A percentile compares a stretch with the other conserved stretches of the same genome.
phyloP scores from a whole-genome alignment of 2,797 vertebrate species.

The Ataeniobius toweri region DNA sequence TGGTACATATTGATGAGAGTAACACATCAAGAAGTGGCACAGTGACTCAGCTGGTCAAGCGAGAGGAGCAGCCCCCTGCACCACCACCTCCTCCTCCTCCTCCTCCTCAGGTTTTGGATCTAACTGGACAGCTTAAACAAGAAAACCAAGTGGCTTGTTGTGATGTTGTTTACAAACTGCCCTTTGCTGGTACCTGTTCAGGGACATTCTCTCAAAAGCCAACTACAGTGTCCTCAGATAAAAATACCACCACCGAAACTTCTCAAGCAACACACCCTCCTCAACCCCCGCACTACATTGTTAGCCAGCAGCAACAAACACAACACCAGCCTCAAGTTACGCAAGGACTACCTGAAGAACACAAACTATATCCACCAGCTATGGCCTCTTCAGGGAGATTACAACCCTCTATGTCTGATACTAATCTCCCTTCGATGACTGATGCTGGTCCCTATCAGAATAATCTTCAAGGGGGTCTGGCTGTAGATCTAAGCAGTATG shows the following conservation, averaged over 20 bases:
- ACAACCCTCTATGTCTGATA: constrained; percentile 96
- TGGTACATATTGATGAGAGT: constrained; percentile 92
- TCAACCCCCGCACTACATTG: constrained; percentile 66
- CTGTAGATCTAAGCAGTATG: constrained; percentile 91
- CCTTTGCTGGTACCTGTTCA: constrained; percentile 91
- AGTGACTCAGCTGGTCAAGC: constrained; percentile 90
- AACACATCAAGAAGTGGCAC: constrained; percentile 79
- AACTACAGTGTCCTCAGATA: constrained; percentile 83
- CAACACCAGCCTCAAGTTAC: constrained; percentile 63
- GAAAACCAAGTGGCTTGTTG: constrained; percentile 97
- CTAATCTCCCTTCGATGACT: constrained; percentile 84
- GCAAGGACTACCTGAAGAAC: constrained; percentile 74
- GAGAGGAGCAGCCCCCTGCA: constrained; percentile 78
- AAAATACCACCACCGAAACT: constrained; percentile 75
- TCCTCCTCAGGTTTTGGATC: constrained; percentile 88
- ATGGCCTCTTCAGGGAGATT: constrained; percentile 83
- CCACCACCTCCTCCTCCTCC: constrained; percentile 70
- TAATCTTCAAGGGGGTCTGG: constrained; percentile 84
- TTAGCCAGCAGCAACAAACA: constrained; percentile 78
- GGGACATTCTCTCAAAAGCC: constrained; percentile 88
- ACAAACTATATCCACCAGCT: constrained; percentile 80
- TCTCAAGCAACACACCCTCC: constrained; percentile 71
- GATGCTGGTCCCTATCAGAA: constrained; percentile 87
- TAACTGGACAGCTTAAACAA: constrained; percentile 90
- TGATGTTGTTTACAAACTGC: constrained; percentile 97